Base-by-base conservation (phyloP, 1,140 invertebrate species). In the Whitmania pigra region DNA sequence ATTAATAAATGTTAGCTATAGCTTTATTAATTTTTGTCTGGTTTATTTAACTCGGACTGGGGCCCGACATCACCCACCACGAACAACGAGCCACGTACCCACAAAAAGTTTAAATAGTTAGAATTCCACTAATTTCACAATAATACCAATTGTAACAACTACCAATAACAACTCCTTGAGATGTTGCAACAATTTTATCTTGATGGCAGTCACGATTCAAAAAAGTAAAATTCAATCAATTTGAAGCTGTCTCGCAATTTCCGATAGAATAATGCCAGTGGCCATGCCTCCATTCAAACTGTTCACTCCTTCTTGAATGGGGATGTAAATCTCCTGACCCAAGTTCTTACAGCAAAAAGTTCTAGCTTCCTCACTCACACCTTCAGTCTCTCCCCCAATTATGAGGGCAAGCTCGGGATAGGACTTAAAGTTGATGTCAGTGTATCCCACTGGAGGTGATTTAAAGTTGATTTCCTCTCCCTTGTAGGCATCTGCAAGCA, bases 321-420 rank as follows among this genome's bases (percentile, higher is more conserved):
- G 57, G 11, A 63, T 63, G 57, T 25, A 63, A 22, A 63, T 31
- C 18, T 13, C 20, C 9, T n/a, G 11, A 6, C 57, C 57, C 9
- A 7, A 25, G 7, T 20, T n/a, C 29, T 22, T 13, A 1, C 6
- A 63, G 57, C 57, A 63, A 18, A 7, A 63, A 31, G 22, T 31
- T n/a, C 29, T 3, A 25, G 57, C 57, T 63, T 63, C 20, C 22
- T 63, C 29, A 63, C 57, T 63, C 57, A 63, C 3, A 22, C 57
- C 57, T 63, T 63, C 57, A n/a, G 57, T 63, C 18, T 63, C 57
- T 25, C 57, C 57, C 9, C 57, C 57, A 63, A 63, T 63, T 25
- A 63, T 63, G 29, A 63, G 57, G 22, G 29, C 20, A 63, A 63
- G 11, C 22, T 63, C 29, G 2, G 4, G 22, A 15, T 31, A 63